Percentiles rank a stretch among this genome's conserved stretches.
These are phyloP conservation scores for Acanthopagrus latus DNA, from an alignment of 2,797 vertebrate species.

Conservation along the genomic window DNA sequence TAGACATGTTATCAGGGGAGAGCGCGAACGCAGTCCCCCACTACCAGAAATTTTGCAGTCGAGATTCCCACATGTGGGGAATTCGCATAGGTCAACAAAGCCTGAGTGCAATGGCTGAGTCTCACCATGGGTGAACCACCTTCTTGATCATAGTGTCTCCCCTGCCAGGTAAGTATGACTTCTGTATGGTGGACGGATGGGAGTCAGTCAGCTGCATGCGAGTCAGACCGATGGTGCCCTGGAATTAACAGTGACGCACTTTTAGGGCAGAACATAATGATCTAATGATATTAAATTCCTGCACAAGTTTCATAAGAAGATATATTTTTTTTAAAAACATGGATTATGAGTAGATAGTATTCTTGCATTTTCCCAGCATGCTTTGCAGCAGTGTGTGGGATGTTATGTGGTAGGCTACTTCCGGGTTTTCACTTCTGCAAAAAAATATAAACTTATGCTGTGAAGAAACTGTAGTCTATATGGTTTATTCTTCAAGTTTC, in stretches of 20 bases:
- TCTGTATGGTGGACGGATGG: rapidly evolving
- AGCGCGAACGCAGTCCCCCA: too few species aligned
- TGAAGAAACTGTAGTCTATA: not conserved
- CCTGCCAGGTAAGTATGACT: conserved; percentile 9
- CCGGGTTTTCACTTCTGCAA: not conserved
- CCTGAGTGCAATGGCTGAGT: too few species aligned
- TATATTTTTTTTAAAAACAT: too few species aligned
- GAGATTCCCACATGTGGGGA: too few species aligned
- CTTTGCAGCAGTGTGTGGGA: not conserved
- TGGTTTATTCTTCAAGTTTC: not conserved
- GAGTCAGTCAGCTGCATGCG: rapidly evolving
- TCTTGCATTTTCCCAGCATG: not conserved
- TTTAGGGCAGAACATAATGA: not conserved
- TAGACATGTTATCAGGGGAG: too few species aligned
- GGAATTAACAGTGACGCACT: rapidly evolving
- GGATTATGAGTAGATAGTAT: too few species aligned
- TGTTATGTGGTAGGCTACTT: not conserved
- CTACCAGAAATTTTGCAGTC: too few species aligned
- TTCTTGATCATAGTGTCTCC: too few species aligned
- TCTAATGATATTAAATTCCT: too few species aligned
- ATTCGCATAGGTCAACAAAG: too few species aligned
- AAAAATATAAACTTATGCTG: not conserved
- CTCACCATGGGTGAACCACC: too few species aligned
- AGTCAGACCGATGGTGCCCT: not conserved
- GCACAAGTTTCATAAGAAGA: too few species aligned